These are phyloP conservation scores for Phyto melanocephala DNA, from an alignment of 2,888 invertebrate genomes.

Conservation along the genomic window DNA sequence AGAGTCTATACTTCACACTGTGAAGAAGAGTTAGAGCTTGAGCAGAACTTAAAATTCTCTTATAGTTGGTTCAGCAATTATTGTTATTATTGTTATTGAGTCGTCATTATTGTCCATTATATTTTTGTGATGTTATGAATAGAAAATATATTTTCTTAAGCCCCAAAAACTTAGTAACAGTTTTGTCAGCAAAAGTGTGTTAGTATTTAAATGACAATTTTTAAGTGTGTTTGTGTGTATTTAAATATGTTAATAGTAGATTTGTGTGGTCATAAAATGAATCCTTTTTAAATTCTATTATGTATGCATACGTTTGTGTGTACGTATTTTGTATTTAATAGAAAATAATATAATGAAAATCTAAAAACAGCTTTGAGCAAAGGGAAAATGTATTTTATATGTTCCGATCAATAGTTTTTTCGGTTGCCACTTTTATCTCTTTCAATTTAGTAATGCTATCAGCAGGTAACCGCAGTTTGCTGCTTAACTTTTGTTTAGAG, in stretches of 20 bases:
- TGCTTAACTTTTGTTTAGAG: no score
- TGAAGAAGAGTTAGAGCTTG: background rate
- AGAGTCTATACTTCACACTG: background rate
- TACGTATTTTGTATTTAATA: no score
- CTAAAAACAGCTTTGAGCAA: no score
- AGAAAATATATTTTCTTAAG: slow-evolving; percentile 49
- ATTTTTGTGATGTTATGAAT: slow-evolving; percentile 11
- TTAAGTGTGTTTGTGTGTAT: background rate
- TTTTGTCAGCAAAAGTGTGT: background rate
- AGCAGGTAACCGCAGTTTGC: no score
- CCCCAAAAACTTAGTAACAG: slow-evolving; percentile 8
- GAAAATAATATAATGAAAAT: no score
- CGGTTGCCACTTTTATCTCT: no score
- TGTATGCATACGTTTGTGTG: no score
- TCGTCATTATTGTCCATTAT: slow-evolving; percentile 22
- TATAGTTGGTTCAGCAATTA: slow-evolving; percentile 53
- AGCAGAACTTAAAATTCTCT: slow-evolving; percentile 17
- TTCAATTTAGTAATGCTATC: no score
- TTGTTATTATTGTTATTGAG: slow-evolving; percentile 56
- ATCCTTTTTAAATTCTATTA: slow-evolving; percentile 4
- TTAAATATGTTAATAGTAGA: background rate
- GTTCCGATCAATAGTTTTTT: no score
- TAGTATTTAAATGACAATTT: slow-evolving; percentile 7
- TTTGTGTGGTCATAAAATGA: slow-evolving; percentile 6
- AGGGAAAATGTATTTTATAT: no score